These are phyloP conservation scores for Marmota flaviventris DNA, from an alignment of 2,113 vertebrate genomes.

Conservation along the genomic window DNA sequence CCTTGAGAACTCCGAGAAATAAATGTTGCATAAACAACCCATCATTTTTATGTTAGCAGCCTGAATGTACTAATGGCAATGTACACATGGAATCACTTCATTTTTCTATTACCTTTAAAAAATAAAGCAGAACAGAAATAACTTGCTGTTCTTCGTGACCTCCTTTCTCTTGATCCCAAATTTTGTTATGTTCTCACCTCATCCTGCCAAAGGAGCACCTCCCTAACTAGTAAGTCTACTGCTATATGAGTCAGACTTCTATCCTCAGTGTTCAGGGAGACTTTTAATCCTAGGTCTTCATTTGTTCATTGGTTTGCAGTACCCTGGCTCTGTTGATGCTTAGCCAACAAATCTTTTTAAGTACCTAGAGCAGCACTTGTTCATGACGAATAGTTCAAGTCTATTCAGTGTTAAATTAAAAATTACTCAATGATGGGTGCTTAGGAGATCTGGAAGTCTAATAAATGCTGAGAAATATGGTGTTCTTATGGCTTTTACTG, in stretches of 20 bases:
- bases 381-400: conserved; percentile 6
- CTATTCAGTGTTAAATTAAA: conserved; percentile 60
- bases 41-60: not conserved
- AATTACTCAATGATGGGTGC: not conserved
- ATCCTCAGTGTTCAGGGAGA: not conserved
- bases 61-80: not conserved
- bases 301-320: not conserved
- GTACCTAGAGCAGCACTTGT: not conserved
- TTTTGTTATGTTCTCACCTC: not conserved
- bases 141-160: not conserved
- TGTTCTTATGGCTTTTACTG: conserved; percentile 7
- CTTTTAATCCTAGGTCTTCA: not conserved
- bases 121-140: not conserved
- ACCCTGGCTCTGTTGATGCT: not conserved
- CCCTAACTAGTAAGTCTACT: not conserved
- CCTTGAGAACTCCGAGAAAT: not conserved
- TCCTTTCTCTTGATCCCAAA: not conserved
- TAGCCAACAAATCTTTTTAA: conserved; percentile 41
- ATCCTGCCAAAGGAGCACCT: not conserved
- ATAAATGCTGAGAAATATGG: not conserved
- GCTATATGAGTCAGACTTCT: not conserved
- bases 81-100: not conserved
- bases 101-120: conserved; percentile 7
- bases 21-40: not conserved
- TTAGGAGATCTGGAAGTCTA: conserved; percentile 48